Base-by-base conservation (phyloP, 2,113 vertebrate genomes). In the Glaucidium brasilianum region DNA sequence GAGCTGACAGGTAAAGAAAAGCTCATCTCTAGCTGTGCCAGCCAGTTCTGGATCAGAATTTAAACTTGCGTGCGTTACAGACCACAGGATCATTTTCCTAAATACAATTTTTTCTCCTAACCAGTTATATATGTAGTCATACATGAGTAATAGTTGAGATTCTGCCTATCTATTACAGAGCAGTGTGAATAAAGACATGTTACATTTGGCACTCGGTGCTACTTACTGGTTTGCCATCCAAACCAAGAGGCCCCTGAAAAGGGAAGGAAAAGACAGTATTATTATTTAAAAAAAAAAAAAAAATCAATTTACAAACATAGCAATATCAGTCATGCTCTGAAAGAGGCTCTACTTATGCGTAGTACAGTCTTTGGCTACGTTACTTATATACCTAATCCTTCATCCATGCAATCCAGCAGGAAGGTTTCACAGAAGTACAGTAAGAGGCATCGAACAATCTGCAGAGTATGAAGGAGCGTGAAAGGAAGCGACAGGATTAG, bases 151-250 rank as follows among this genome's bases (percentile, higher is more conserved):
- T 6, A 58, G 13, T 43, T 79, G 80, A 58, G 26, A 75, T 39
- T 59, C 6, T 85, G 84, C 53, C 59, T 29, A 12, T n/a, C 45
- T 71, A 13, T 41, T n/a, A 41, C 58, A 58, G 59, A 86, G 45
- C 58, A 86, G 52, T 2, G 1, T 5, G 29, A 94, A 93, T 43
- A 63, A 85, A 87, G n/a, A 86, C 25, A 81, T 2, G 12, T 26
- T 47, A 80, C 2, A 23, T 63, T 74, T 89, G 88, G 78, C 78
- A 80, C 32, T 68, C 4, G 1, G n/a, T 39, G 55, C 85, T 97
- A 99, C 99, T 99, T 98, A 99, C 99, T 29, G 99, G 99, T 97
- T 99, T 99, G 93, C 99, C 99, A 96, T 99, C 99, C 98, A 99
- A 96, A 93, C 99, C 99, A 92, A 99, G 99, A 20, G 99, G 99